Evolutionary conservation across 64 coral and sea anemone genomes (phyloP).

Genomic region (Montipora efflorescens): DNA sequence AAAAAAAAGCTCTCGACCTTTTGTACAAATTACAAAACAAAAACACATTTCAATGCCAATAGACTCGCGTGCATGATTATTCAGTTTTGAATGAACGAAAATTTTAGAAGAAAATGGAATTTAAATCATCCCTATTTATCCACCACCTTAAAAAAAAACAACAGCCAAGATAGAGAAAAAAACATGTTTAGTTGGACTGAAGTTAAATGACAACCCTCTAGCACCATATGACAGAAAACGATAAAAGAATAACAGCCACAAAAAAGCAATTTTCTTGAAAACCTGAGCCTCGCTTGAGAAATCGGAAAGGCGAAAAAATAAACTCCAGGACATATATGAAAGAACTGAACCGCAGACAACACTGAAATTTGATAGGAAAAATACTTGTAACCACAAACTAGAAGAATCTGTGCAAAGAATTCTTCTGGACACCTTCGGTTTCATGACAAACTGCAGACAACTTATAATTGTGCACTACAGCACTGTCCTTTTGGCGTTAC

Average conservation of each 20-base stretch:
- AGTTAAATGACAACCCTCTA: not conserved
- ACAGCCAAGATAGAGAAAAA: not conserved
- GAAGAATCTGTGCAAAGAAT: conserved; percentile 34
- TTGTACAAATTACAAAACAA: not conserved
- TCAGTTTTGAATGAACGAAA: not conserved
- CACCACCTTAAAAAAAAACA: not conserved
- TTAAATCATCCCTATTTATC: not conserved
- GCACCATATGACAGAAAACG: not conserved
- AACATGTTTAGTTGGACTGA: not conserved
- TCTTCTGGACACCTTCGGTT: not conserved
- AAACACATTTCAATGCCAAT: not conserved
- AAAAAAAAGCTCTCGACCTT: not conserved
- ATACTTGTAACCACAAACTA: conserved; percentile 40
- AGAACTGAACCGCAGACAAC: conserved; percentile 26
- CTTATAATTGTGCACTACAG: not conserved
- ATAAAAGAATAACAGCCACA: not conserved
- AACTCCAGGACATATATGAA: conserved; percentile 1
- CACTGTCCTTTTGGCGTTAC: not conserved
- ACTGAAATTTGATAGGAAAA: conserved; percentile 34
- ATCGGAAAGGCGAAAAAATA: not conserved
- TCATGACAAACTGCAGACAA: conserved; percentile 32
- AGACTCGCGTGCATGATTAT: not conserved
- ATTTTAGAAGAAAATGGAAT: not conserved
- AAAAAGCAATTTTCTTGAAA: not conserved
- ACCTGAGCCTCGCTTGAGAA: not conserved